Evolutionary conservation across 2,888 invertebrate genomes (phyloP).

Genomic region (Clanis bilineata): DNA sequence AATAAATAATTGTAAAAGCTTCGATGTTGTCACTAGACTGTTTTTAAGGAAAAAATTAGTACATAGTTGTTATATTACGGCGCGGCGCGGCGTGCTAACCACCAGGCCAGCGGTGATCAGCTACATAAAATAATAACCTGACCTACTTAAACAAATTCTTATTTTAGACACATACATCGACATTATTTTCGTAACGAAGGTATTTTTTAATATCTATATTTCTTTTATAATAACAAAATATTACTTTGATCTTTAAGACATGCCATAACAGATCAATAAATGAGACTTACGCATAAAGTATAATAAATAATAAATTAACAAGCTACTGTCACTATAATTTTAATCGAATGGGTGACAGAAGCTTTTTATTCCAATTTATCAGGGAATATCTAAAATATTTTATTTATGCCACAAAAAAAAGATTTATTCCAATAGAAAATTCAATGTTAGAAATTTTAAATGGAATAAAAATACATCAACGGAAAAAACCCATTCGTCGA

Average conservation of each 20-base stretch:
- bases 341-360: no score
- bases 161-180: not conserved
- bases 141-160: not conserved
- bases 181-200: not conserved
- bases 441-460: not conserved
- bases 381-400: not conserved
- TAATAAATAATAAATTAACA: no score
- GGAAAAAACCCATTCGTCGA: not conserved
- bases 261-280: no score
- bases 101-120: not conserved
- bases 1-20: no score
- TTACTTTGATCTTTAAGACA: no score
- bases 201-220: not conserved
- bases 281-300: no score
- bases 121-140: not conserved
- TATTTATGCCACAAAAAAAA: not conserved
- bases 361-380: no score
- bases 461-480: not conserved
- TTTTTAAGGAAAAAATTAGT: no score
- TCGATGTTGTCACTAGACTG: no score
- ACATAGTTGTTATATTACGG: no score
- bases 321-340: no score
- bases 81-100: no score
- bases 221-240: not conserved
- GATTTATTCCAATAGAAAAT: not conserved